Conservation (phyloP, 1,140 invertebrate genomes). For the Andrena cerasifolii region DNA sequence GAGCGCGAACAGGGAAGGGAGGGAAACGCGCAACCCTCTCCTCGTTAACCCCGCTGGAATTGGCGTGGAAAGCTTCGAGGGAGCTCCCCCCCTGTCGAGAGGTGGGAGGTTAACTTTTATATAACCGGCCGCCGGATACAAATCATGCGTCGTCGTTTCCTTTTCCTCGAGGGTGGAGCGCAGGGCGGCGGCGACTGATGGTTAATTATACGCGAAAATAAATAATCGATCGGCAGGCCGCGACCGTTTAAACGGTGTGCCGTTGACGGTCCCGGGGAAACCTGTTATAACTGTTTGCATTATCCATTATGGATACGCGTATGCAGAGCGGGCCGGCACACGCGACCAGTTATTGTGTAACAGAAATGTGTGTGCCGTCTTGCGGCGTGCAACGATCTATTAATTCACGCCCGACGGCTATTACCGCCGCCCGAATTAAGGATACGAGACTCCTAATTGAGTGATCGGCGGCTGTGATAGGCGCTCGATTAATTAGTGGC, state of each 20-base stretch:
- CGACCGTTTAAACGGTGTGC: constrained; percentile 23
- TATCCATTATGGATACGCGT: constrained; percentile 20
- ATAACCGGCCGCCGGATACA: constrained; percentile 40
- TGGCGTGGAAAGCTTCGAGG: constrained; percentile 25
- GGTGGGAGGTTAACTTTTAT: constrained; percentile 41
- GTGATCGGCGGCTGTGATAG: not conserved
- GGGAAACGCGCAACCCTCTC: constrained; percentile 15
- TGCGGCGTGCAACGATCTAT: constrained; percentile 30
- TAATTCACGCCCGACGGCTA: constrained; percentile 10
- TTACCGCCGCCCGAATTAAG: constrained; percentile 26
- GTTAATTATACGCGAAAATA: constrained; percentile 40
- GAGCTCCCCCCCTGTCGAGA: not conserved
- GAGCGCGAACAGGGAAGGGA: constrained; percentile 6
- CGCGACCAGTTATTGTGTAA: constrained; percentile 38
- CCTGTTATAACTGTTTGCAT: constrained; percentile 35
- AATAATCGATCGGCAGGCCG: constrained; percentile 33
- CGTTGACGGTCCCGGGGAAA: constrained; percentile 13
- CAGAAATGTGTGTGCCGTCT: constrained; percentile 34
- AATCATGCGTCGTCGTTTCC: constrained; percentile 31
- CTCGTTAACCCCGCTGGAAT: constrained; percentile 23
- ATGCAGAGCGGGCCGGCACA: constrained; percentile 2
- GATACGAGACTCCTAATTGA: not conserved
- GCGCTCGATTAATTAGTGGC: no score
- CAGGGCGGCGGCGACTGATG: no score
- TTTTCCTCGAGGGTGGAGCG: not conserved